Evolutionary conservation across 1,140 invertebrate species (phyloP).

Genomic region (Lordiphosa clarofinis): DNA sequence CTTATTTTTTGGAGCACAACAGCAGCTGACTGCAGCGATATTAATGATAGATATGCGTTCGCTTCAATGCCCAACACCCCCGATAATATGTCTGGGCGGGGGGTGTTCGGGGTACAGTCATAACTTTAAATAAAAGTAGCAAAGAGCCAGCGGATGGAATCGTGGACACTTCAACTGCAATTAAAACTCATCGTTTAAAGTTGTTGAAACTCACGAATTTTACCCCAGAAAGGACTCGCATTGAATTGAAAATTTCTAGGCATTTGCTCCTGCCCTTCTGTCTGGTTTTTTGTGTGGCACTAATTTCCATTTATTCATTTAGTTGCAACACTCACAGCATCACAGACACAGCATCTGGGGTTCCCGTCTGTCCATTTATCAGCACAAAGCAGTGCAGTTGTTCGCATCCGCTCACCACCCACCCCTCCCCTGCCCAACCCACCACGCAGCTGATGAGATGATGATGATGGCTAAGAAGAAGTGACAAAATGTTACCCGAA

Average conservation of each 20-base stretch:
- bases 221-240: too few relatives aligned
- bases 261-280: neutral
- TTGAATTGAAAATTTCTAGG: too few relatives aligned
- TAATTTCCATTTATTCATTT: conserved; percentile 70
- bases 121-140: conserved; percentile 33
- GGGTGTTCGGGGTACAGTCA: conserved; percentile 1
- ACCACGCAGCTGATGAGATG: conserved; percentile 29
- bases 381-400: conserved; percentile 48
- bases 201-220: too few relatives aligned
- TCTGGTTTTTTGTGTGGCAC: conserved; percentile 15
- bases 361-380: conserved; percentile 38
- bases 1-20: conserved; percentile 52
- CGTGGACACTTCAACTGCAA: conserved; percentile 30
- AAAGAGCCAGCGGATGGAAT: conserved; percentile 20
- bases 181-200: conserved; percentile 7
- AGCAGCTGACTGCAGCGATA: conserved; percentile 76
- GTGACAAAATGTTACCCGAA: conserved; percentile 50
- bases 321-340: conserved; percentile 54
- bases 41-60: conserved; percentile 76
- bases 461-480: conserved; percentile 29
- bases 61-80: conserved; percentile 56
- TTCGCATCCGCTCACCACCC: conserved; percentile 3
- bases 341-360: neutral
- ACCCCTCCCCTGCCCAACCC: neutral
- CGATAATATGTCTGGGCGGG: conserved; percentile 2